Evolutionary conservation across 2,888 invertebrate species (phyloP), one percentile per base, ranked within the genome.

Genomic region (Andrena chrysosceles): DNA sequence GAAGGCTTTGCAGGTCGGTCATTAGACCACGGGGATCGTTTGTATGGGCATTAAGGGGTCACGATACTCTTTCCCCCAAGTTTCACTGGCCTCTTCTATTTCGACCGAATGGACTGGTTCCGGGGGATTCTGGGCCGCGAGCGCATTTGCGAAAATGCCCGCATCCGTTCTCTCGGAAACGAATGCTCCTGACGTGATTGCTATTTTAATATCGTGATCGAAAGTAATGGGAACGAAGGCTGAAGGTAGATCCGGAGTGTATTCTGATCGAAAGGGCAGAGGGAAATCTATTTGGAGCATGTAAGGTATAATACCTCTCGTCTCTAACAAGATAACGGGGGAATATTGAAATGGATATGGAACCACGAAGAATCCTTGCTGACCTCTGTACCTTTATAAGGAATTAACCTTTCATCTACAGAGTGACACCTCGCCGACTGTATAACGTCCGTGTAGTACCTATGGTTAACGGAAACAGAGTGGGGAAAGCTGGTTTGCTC

Each of bases 151-250:
- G 67, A 71, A 85, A 84, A 75, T 62, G 20, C 48, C 59, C 73
- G 54, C 33, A 56, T 67, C 31, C 74, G 49, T 64, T 68, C 68
- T 48, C 16, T 26, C 20, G 77, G 77, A 56, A 77, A 76, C 78
- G 68, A 77, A 75, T 77, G 52, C 52, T 67, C 60, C 76, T 75
- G 75, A 77, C 77, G 66, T 62, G 77, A 77, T 77, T 77, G 77
- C 77, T 67, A 67, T 77, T 52, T 66, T 77, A 75, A 77, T 75
- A 77, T 67, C 76, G 16, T 60, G 60, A 35, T 35, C 60, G 67
- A 49, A 54, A 20, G 23, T 66, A 59, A 48, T 23, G 13, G 35
- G 26, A 54, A 73, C 29, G 42, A 20, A 48, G 62, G 35, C 16
- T 29, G 64, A 60, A 49, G 59, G 49, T 52, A 42, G 29, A 23